Conservation (phyloP, 2,113 vertebrate species). For the Leucopternis melanops region DNA sequence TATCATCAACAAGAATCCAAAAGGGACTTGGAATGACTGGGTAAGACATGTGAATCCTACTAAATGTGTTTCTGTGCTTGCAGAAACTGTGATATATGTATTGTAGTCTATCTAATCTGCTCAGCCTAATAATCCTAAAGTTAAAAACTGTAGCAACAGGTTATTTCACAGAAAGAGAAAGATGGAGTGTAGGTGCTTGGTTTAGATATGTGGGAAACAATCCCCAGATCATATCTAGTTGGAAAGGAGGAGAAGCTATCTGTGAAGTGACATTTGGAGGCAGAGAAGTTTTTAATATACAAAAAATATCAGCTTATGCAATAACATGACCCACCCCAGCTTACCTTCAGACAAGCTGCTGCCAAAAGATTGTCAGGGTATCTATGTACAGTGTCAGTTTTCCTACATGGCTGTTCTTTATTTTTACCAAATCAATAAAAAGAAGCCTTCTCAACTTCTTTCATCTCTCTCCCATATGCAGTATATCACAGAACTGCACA, state of each 20-base stretch:
- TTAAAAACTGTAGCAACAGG: background rate
- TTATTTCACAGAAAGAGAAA: background rate
- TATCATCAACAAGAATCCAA: conserved; percentile 76
- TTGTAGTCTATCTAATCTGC: background rate
- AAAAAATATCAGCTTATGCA: background rate
- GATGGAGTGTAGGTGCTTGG: background rate
- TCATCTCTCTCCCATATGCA: background rate
- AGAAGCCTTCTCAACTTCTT: background rate
- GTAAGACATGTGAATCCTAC: conserved; percentile 63
- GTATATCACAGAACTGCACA: background rate
- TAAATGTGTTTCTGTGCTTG: background rate
- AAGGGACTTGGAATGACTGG: conserved; percentile 86
- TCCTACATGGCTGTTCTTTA: background rate
- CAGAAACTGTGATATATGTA: background rate
- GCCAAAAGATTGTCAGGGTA: background rate
- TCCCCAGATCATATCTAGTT: background rate
- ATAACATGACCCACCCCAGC: background rate
- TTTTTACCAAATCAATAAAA: background rate
- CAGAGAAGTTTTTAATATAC: background rate
- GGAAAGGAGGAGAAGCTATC: background rate
- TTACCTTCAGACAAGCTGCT: background rate
- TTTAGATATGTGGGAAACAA: background rate
- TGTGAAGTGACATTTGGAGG: background rate
- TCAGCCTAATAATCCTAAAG: background rate
- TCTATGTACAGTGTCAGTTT: background rate